Evolutionary conservation across 2,113 vertebrate genomes (phyloP).

Genomic region (Barbus barbus): DNA sequence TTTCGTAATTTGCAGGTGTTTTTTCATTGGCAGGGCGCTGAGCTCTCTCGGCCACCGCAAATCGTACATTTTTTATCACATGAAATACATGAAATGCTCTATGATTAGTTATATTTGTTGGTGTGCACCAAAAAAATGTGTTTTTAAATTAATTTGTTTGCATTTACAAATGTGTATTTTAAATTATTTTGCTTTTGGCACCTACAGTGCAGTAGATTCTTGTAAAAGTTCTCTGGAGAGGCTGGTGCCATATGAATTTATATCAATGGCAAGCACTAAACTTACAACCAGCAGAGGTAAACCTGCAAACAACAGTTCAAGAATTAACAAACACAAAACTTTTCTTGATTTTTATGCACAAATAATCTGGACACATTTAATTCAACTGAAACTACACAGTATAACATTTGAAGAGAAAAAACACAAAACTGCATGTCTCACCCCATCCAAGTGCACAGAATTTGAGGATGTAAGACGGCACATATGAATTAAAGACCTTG

Average conservation of each 20-base stretch:
- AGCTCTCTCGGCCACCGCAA: too few species aligned
- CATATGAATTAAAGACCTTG: constrained; percentile 89
- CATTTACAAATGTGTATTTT: not conserved
- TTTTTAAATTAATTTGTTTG: not conserved
- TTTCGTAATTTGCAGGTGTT: too few species aligned
- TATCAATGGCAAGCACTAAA: constrained; percentile 75
- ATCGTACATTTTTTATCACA: too few species aligned
- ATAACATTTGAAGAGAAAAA: not conserved
- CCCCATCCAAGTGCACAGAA: constrained; percentile 85
- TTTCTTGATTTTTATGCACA: not conserved
- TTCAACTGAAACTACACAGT: not conserved
- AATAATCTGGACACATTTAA: not conserved
- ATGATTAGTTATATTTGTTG: too few species aligned
- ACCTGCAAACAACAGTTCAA: constrained; percentile 72
- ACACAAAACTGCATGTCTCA: constrained; percentile 71
- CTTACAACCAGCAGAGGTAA: constrained; percentile 80
- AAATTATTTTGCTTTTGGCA: constrained; percentile 27
- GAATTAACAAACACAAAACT: not conserved
- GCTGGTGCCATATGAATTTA: constrained; percentile 77
- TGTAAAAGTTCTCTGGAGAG: constrained; percentile 29
- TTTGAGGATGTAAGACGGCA: constrained; percentile 85
- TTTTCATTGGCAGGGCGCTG: too few species aligned
- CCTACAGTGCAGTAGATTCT: constrained; percentile 77
- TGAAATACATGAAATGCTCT: too few species aligned
- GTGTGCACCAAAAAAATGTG: not conserved